Base-by-base conservation (phyloP, 2,888 invertebrate species). In the Cephus spinipes region DNA sequence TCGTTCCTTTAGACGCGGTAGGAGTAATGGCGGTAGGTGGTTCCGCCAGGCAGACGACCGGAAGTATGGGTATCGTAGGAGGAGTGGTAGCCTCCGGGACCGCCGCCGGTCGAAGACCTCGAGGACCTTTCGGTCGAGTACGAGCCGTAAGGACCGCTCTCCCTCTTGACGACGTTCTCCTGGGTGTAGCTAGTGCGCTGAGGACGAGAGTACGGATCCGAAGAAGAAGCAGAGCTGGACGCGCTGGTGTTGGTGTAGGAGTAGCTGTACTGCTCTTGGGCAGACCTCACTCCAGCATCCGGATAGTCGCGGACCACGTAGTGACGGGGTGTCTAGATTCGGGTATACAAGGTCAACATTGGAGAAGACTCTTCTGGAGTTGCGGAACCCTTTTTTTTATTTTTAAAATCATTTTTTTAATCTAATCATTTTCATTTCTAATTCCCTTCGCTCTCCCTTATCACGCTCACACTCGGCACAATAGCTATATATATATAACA, bases 201-300 rank as follows among this genome's bases (percentile, higher is more conserved):
- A 83, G 96, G 96, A 84, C 94, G 92, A 86, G 92, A 87, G 78
- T 93, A 94, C 80, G 93, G 93, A 84, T 89, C 93, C 85, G 94
- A 93, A 85, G 91, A 92, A 81, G 93, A 92, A 85, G 90, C 92
- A 81, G 91, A 86, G 87, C 93, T 91, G 85, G 93, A 92, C 91
- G 93, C 92, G 86, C 93, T 93, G 85, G 91, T 91, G 92, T 95
- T 94, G 92, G 94, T 93, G 94, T 96, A 96, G 85, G 96, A 95
- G 94, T 96, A 97, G 87, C 96, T 96, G 94, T 97, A 97, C 93
- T 96, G 96, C 93, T 96, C 94, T 92, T 96, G 96, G 87, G 95
- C 95, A 91, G 90, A 85, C 85, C 91, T 89, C 88, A 90, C 79
- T 78, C 91, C 91, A 80, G 84, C 82, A 73, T 95, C 94, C 81